phyloP scores from a whole-genome alignment of 64 coral and sea anemone genomes.

The Hydrozoanthus tunicans region DNA sequence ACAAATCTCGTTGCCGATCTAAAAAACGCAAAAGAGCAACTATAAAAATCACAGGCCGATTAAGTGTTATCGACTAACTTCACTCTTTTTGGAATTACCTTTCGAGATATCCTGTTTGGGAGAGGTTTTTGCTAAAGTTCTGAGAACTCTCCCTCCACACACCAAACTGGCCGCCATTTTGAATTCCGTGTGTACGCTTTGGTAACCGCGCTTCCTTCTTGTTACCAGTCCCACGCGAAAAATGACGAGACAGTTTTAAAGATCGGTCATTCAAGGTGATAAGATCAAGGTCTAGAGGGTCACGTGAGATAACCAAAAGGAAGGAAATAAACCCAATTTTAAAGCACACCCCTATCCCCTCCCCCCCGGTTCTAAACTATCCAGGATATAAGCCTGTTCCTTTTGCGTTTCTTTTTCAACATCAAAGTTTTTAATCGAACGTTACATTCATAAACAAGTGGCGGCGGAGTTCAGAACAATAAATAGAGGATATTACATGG shows the following conservation, averaged over 20 bases:
- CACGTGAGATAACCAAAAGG: too few relatives aligned
- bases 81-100: not conserved
- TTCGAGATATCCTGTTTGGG: constrained; percentile 40
- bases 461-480: too few relatives aligned
- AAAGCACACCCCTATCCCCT: too few relatives aligned
- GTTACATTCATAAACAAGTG: too few relatives aligned
- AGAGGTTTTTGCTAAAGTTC: constrained; percentile 45
- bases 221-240: constrained; percentile 31
- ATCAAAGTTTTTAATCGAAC: too few relatives aligned
- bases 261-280: constrained; percentile 48
- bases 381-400: too few relatives aligned
- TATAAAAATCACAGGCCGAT: not conserved
- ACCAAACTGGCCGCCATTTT: constrained; percentile 60
- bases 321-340: too few relatives aligned
- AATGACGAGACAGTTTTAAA: not conserved
- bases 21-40: not conserved
- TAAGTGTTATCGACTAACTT: not conserved
- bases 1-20: not conserved
- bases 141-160: constrained; percentile 41
- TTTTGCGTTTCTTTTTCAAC: too few relatives aligned
- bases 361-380: too few relatives aligned
- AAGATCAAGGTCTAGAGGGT: too few relatives aligned
- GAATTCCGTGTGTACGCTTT: constrained; percentile 2
- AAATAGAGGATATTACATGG: too few relatives aligned
- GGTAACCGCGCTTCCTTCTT: constrained; percentile 50